These are phyloP conservation scores for Odontesthes bonariensis DNA, from an alignment of 2,113 vertebrate species.

Conservation along the genomic window DNA sequence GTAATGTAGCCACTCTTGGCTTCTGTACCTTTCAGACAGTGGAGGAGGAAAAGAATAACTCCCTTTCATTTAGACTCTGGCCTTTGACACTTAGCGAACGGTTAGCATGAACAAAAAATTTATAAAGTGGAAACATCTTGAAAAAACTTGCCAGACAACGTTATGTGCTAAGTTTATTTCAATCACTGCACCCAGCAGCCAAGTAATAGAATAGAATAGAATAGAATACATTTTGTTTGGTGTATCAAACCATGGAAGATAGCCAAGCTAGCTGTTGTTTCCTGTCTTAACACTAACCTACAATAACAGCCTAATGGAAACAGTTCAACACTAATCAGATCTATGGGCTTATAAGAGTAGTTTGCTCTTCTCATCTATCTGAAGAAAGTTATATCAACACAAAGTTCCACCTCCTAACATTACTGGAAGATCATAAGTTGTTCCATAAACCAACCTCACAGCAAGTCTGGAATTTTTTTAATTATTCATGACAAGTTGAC, in stretches of 20 bases:
- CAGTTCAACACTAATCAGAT: not conserved
- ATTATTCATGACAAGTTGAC: slow-evolving; percentile 30
- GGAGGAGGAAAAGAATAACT: not conserved
- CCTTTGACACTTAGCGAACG: not conserved
- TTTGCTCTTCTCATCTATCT: not conserved
- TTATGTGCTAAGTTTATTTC: not conserved
- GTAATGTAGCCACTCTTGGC: no score
- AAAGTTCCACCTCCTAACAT: not conserved
- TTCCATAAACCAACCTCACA: not conserved
- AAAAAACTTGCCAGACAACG: not conserved
- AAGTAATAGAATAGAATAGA: no score
- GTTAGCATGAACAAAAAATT: not conserved
- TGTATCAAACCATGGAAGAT: no score
- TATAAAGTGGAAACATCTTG: not conserved
- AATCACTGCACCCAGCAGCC: not conserved
- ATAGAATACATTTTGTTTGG: no score
- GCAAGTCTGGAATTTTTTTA: not conserved
- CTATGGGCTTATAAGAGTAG: not conserved
- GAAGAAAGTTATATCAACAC: not conserved
- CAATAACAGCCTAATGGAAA: slow-evolving; percentile 1
- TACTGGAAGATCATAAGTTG: not conserved
- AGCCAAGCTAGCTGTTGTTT: fast-evolving
- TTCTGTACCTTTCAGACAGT: not conserved
- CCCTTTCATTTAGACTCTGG: not conserved
- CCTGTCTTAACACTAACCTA: slow-evolving; percentile 7